Evolutionary conservation across 2,888 invertebrate species (phyloP), one percentile per base, ranked within the genome.

Genomic region (Euproctis similis): DNA sequence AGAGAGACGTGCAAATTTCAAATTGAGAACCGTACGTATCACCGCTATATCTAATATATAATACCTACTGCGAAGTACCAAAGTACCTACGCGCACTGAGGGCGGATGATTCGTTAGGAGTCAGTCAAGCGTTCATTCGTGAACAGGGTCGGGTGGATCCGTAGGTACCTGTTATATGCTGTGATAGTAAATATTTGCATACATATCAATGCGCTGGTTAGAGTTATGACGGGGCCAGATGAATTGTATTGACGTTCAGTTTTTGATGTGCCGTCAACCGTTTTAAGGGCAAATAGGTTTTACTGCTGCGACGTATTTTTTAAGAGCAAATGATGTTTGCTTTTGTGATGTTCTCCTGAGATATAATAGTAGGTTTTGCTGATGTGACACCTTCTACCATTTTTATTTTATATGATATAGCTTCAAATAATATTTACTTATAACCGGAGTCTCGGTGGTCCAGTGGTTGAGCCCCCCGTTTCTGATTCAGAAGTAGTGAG

Each of bases 141-240:
- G 76, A 76, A 74, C 74, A 58, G 74, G 71, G 71, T 65, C 66
- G 73, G 54, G n/a, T n/a, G n/a, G n/a, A 54, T 65, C 61, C 60
- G 59, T 64, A 53, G 61, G 55, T 68, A 70, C 75, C 76, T 71
- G 74, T 59, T 76, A 78, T 78, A 59, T 74, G 63, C 63, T 53
- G 47, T 59, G 62, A 73, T 73, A 68, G 62, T 76, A 67, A 75
- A 78, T 77, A 81, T 82, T 82, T 81, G 82, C 81, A 80, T 81
- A 75, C 64, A 76, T 77, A 77, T 76, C 72, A 62, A 59, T 58
- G 49, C 55, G 48, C 56, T 67, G 66, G 59, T 65, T 42, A 47
- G 62, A 60, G 51, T 39, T 48, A 39, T 53, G 44, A 45, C 44
- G 38, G 31, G 21, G 36, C 26, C 36, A 40, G 47, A 51, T 47